phyloP scores from a whole-genome alignment of 2,113 vertebrate genomes.

The Tylochromis polylepis region DNA sequence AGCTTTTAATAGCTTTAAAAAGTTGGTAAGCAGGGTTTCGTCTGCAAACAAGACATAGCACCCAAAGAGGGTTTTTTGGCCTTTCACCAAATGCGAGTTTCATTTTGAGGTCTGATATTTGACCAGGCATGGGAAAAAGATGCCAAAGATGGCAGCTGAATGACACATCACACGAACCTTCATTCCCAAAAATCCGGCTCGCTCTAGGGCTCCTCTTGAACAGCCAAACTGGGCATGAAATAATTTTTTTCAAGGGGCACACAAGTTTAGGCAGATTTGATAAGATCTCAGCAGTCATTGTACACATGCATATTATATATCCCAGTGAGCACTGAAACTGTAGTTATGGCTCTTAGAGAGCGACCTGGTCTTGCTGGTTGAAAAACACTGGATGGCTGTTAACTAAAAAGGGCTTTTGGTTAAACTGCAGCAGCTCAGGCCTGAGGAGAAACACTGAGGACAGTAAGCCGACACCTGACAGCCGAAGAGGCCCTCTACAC shows the following conservation, averaged over 20 bases:
- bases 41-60: background rate
- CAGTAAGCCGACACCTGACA: conserved; percentile 17
- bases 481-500: background rate
- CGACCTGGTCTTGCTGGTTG: background rate
- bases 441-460: background rate
- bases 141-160: background rate
- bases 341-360: background rate
- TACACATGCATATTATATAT: background rate
- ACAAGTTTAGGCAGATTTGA: background rate
- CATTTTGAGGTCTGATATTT: background rate
- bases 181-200: background rate
- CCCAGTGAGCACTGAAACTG: background rate
- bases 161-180: background rate
- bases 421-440: background rate
- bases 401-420: background rate
- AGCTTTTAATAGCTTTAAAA: background rate
- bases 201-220: background rate
- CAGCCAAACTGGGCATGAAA: background rate
- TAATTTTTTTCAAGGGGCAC: background rate
- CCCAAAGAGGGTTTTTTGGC: background rate
- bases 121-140: rapidly evolving
- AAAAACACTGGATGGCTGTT: background rate
- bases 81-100: background rate
- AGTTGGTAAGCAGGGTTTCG: background rate
- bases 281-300: background rate